Conservation (phyloP, 1,140 invertebrate species). For the Akabosia matsudoensis region DNA sequence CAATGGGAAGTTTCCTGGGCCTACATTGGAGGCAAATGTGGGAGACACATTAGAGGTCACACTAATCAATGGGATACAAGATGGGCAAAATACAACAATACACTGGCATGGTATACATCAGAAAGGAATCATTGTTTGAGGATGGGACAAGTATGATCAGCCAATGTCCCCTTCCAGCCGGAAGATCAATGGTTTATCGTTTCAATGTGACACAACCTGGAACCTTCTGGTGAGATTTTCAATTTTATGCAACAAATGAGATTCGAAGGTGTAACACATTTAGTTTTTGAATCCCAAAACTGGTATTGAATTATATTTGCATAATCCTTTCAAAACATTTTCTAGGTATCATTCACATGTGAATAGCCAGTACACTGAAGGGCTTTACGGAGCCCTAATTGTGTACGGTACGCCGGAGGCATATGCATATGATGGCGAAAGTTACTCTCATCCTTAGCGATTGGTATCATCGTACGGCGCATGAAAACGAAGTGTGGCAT, state of each 20-base stretch:
- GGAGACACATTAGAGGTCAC: slow-evolving; percentile 30
- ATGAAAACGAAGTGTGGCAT: slow-evolving; percentile 14
- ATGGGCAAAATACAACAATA: slow-evolving; percentile 30
- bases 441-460: slow-evolving; percentile 31
- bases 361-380: slow-evolving; percentile 31
- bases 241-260: no score
- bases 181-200: slow-evolving; percentile 8
- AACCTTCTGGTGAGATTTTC: slow-evolving; percentile 33
- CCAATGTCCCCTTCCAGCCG: slow-evolving; percentile 29
- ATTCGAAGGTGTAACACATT: no score
- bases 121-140: slow-evolving; percentile 23
- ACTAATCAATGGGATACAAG: slow-evolving; percentile 26
- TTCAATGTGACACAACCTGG: slow-evolving; percentile 27
- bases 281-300: no score
- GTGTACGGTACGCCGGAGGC: slow-evolving; percentile 23
- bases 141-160: slow-evolving; percentile 30
- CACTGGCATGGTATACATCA: slow-evolving; percentile 36
- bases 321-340: no score
- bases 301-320: not conserved
- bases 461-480: slow-evolving; percentile 36
- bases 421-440: slow-evolving; percentile 34
- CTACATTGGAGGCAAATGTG: slow-evolving; percentile 22
- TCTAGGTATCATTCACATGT: slow-evolving; percentile 34
- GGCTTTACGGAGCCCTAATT: slow-evolving; percentile 26
- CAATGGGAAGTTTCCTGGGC: slow-evolving; percentile 35